Conservation (phyloP, 2,113 vertebrate species). For the Mormyrus lacerda region DNA sequence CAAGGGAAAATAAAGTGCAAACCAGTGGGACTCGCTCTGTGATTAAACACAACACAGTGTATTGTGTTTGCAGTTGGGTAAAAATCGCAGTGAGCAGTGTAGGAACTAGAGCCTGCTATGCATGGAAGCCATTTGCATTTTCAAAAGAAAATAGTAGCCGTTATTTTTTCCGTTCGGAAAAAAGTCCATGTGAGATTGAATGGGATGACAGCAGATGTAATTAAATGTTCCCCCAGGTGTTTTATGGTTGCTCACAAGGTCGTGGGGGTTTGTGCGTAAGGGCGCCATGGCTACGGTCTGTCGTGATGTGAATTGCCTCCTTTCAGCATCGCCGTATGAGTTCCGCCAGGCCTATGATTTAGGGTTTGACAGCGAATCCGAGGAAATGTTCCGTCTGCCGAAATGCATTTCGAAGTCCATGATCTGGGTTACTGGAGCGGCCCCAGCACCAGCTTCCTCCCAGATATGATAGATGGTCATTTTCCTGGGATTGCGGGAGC, state of each 20-base stretch:
- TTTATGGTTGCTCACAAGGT: slow-evolving; percentile 61
- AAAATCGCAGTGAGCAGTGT: neutral
- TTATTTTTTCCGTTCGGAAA: neutral
- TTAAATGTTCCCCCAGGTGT: slow-evolving; percentile 64
- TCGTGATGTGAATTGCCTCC: slow-evolving; percentile 39
- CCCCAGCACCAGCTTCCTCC: slow-evolving; percentile 32
- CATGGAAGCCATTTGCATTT: neutral
- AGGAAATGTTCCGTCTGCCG: slow-evolving; percentile 42
- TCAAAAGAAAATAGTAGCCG: neutral
- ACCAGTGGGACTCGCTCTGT: neutral
- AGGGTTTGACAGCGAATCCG: slow-evolving; percentile 54
- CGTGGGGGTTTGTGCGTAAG: slow-evolving; percentile 56
- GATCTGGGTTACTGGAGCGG: slow-evolving; percentile 39
- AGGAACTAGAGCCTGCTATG: neutral
- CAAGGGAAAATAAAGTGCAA: neutral
- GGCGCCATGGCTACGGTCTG: slow-evolving; percentile 45
- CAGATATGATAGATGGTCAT: slow-evolving; percentile 47
- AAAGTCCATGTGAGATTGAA: neutral
- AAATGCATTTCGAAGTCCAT: slow-evolving; percentile 42
- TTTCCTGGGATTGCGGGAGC: slow-evolving; percentile 46
- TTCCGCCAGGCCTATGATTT: slow-evolving; percentile 42
- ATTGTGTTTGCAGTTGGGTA: neutral
- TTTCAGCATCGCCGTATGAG: slow-evolving; percentile 41
- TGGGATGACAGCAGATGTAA: slow-evolving; percentile 54
- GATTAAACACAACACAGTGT: neutral